A percentile compares a stretch with the other conserved stretches of the same genome.
Conservation (phyloP, 2,888 invertebrate species). For the Plebejus anna region DNA sequence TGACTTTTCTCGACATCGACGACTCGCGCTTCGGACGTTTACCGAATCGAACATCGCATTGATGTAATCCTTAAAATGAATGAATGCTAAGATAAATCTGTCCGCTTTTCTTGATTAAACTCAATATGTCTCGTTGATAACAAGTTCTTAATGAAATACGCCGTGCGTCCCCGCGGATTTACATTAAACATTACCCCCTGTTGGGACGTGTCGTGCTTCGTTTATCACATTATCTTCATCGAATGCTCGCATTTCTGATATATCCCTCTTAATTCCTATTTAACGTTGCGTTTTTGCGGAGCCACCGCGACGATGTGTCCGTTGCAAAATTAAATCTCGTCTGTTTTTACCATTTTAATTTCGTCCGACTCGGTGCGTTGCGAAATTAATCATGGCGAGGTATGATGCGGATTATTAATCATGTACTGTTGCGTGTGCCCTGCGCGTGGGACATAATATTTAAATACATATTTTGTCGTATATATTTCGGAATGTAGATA, state of each 20-base stretch:
- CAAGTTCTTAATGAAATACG: slow-evolving; percentile 57
- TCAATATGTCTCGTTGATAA: slow-evolving; percentile 49
- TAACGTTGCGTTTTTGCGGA: slow-evolving; percentile 20
- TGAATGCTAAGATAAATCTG: slow-evolving; percentile 36
- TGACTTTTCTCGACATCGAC: not conserved
- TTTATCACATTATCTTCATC: slow-evolving; percentile 68
- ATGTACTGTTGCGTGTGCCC: slow-evolving; percentile 50
- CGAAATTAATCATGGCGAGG: slow-evolving; percentile 62
- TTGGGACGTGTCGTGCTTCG: slow-evolving; percentile 59
- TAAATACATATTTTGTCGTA: slow-evolving; percentile 17
- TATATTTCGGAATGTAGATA: slow-evolving; percentile 37
- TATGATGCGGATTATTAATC: slow-evolving; percentile 58
- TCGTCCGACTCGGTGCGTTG: slow-evolving; percentile 47
- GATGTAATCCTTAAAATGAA: slow-evolving; percentile 36
- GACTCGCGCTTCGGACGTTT: not conserved
- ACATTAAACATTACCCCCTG: slow-evolving; percentile 73
- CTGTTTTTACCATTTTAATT: slow-evolving; percentile 51
- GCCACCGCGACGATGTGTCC: slow-evolving; percentile 13
- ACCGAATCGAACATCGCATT: slow-evolving; percentile 5
- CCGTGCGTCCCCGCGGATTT: slow-evolving; percentile 46
- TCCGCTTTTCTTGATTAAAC: slow-evolving; percentile 36
- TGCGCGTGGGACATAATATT: slow-evolving; percentile 31
- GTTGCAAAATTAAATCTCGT: slow-evolving; percentile 45
- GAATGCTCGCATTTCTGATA: slow-evolving; percentile 57
- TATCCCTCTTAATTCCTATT: slow-evolving; percentile 43